Base-by-base conservation (phyloP, 2,888 invertebrate species). In the Microdon myrmicae region DNA sequence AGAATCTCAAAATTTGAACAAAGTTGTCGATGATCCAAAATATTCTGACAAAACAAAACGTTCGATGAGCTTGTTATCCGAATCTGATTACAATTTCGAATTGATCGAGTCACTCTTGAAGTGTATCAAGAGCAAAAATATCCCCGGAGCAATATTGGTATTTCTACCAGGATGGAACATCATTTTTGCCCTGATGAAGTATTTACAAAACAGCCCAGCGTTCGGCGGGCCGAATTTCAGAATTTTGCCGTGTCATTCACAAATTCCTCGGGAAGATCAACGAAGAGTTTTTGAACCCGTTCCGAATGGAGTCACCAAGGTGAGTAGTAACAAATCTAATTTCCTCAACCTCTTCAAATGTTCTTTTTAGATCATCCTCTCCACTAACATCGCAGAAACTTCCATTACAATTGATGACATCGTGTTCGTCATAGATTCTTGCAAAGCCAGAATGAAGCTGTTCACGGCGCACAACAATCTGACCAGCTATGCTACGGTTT, bases 381-480 rank as follows among this genome's bases (percentile, higher is more conserved):
- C 97, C 0, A 99, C 99, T 2, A 99, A 99, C 78, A 97, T 99
- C 73, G 98, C 98, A 0, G 99, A 99, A 81, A 95, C 97, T 0
- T 96, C 96, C 4, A 93, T 99, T 69, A 99, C 98, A 0, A 99
- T 99, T 69, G 92, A 99, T 79, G 99, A 99, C 75, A 95, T 99
- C 2, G 96, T 98, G 1, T 98, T 90, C 80, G 98, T 99, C 0
- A 92, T 99, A 58, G 98, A 99, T 78, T 92, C 92, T 29, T 96
- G 98, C 82, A 96, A 97, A 80, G 92, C 95, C 0, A 96, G 97
- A 78, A 94, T 97, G 87, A 97, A 98, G 76, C 83, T 97, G 75
- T 98, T 97, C 75, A 97, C 97, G 0, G 94, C 96, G 0, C 96
- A 97, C 79, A 99, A 98, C 79, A 98, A 99, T 79, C 93, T 99